Evolutionary conservation across 2,797 vertebrate species (phyloP).

Genomic region (Molossus alvarezi): DNA sequence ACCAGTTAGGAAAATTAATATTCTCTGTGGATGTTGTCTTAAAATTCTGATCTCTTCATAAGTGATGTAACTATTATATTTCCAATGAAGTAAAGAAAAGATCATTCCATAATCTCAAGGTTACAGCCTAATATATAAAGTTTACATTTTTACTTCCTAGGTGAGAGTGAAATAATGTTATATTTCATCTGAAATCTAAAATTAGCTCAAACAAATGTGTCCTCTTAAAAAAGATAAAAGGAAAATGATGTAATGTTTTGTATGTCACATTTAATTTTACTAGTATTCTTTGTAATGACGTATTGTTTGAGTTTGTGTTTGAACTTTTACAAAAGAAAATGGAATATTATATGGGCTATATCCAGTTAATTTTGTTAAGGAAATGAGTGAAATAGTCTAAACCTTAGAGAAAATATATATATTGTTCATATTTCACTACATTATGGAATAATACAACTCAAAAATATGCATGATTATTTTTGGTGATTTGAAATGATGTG

Average conservation of each 20-base stretch:
- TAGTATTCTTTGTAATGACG: conserved; percentile 65
- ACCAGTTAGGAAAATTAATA: conserved; percentile 11
- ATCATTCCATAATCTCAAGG: conserved; percentile 60
- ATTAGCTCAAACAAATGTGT: conserved; percentile 46
- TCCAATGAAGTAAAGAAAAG: neutral
- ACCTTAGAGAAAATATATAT: conserved; percentile 38
- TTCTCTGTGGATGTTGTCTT: conserved; percentile 22
- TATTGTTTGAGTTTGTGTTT: conserved; percentile 68
- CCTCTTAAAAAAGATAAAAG: conserved; percentile 66
- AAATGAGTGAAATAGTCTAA: conserved; percentile 57
- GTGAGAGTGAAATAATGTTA: conserved; percentile 61
- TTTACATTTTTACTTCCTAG: conserved; percentile 57
- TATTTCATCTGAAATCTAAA: conserved; percentile 71
- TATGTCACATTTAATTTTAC: conserved; percentile 77
- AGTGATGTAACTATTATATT: conserved; percentile 30
- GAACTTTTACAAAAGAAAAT: conserved; percentile 67
- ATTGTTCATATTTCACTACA: conserved; percentile 50
- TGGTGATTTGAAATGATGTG: conserved; percentile 79
- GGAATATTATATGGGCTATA: neutral
- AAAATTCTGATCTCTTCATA: conserved; percentile 8
- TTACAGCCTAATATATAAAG: conserved; percentile 62
- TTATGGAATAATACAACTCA: conserved; percentile 21
- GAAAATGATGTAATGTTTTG: conserved; percentile 77
- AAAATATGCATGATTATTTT: conserved; percentile 68
- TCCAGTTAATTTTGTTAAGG: conserved; percentile 61